Conservation (phyloP, 30 jellyfish, hydroid and myxozoan species). For the Hydra vulgaris region DNA sequence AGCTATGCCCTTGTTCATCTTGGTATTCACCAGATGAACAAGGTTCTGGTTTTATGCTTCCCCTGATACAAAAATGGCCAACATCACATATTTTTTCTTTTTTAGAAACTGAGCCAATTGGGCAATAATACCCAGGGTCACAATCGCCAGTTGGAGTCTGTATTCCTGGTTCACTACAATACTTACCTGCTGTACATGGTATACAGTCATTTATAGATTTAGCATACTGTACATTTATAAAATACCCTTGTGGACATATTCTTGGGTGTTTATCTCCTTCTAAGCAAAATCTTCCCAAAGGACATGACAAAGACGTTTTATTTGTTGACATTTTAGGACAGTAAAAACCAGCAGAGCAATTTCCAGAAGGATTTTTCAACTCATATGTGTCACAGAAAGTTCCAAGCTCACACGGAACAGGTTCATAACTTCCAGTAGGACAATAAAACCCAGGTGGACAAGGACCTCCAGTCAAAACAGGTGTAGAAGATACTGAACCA, state of each 20-base stretch:
- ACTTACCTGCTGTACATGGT: conserved; percentile 76
- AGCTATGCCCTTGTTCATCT: conserved; percentile 42
- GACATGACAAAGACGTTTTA: conserved; percentile 37
- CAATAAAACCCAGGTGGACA: conserved; percentile 82
- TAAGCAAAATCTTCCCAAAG: conserved; percentile 75
- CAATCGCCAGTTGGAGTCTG: conserved; percentile 85
- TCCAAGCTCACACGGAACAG: conserved; percentile 76
- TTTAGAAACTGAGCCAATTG: conserved; percentile 64
- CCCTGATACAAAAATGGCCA: conserved; percentile 91
- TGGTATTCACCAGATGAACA: conserved; percentile 92
- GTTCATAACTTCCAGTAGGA: conserved; percentile 74
- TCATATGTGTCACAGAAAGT: conserved; percentile 55
- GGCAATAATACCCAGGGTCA: conserved; percentile 88
- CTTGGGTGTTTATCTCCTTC: conserved; percentile 61
- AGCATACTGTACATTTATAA: conserved; percentile 50
- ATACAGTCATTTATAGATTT: conserved; percentile 38
- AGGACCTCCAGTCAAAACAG: conserved; percentile 76
- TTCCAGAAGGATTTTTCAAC: conserved; percentile 70
- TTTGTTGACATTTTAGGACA: conserved; percentile 52
- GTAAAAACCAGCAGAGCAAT: conserved; percentile 90
- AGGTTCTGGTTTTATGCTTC: conserved; percentile 67
- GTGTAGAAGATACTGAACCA: conserved; percentile 52
- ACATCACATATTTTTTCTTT: conserved; percentile 59
- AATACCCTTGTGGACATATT: conserved; percentile 71
- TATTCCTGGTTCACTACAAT: conserved; percentile 78